Base-by-base conservation (phyloP, 30 jellyfish, hydroid and myxozoan species). In the Aurelia aurita complex sp. Pacific region DNA sequence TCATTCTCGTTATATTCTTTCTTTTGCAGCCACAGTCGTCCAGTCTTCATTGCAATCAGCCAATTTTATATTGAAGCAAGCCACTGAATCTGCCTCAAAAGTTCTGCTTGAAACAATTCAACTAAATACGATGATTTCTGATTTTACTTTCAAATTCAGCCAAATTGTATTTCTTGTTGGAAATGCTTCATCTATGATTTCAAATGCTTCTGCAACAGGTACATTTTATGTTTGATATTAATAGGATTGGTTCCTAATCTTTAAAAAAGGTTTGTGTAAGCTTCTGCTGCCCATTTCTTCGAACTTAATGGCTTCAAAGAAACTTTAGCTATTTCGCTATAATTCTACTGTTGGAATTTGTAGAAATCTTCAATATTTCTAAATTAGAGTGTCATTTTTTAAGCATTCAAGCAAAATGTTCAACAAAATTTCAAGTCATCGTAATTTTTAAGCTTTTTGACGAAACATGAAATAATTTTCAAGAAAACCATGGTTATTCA, bases 21-120 rank as follows among this genome's bases (percentile, higher is more conserved):
- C 18, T 6, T 46, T 63, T 51, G 57, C 43, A 94, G 99, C 97
- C n/a, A 70, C 97, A 5, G 79, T 94, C 35, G 97, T 94, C 17
- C 94, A 94, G 60, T 97, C 97, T 5, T 96, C 99, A 4, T 55
- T 89, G 18, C 98, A 89, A 64, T 87, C 97, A 10, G 97, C 97
- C 60, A 89, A 84, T 54, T 72, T 94, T 7, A 79, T 94, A 42
- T 80, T 94, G 32, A 54, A 67, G 18, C 96, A 85, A 74, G 97
- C 99, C 4, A 79, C 72, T 1, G 82, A 36, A 2, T 75, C 99
- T 9, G 97, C 97, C 14, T 54, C 95, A 32, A 43, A 87, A 29
- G 96, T 94, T 51, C 87, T 89, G 10, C 73, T 65, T 43, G 95
- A 88, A 72, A 33, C 97, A 7, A 77, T 29, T 8, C 77, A 40